Conservation (phyloP, 2,113 vertebrate genomes). For the Mirza zaza region DNA sequence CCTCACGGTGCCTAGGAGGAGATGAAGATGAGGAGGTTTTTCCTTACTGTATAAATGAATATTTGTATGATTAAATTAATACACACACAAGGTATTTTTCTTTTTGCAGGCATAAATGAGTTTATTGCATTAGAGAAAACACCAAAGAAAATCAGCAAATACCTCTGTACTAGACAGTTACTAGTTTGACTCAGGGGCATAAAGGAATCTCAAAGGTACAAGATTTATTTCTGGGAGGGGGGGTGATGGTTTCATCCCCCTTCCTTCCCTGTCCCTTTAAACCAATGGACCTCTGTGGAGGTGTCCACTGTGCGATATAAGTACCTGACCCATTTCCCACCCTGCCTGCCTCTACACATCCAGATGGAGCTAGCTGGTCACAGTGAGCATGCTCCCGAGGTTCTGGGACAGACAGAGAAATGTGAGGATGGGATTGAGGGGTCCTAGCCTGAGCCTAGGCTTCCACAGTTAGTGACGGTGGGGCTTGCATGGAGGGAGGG, state of each 20-base stretch:
- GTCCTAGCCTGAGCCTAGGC: background rate
- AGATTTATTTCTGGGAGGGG: background rate
- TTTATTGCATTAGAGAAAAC: slow-evolving; percentile 86
- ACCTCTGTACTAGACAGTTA: slow-evolving; percentile 75
- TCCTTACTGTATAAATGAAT: slow-evolving; percentile 95
- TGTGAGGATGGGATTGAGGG: background rate
- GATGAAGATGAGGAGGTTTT: slow-evolving; percentile 84
- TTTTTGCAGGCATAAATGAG: slow-evolving; percentile 69
- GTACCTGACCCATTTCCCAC: background rate
- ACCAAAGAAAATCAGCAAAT: slow-evolving; percentile 77
- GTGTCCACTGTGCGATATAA: background rate
- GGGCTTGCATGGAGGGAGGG: background rate
- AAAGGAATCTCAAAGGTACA: slow-evolving; percentile 68
- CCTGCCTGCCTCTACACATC: background rate
- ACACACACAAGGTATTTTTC: slow-evolving; percentile 68
- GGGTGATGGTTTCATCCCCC: background rate
- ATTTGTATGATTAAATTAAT: slow-evolving; percentile 99
- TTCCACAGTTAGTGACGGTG: background rate
- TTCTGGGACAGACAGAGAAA: background rate
- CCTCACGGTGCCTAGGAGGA: slow-evolving; percentile 88
- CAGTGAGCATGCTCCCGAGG: background rate
- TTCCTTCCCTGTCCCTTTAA: background rate
- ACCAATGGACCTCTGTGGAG: background rate
- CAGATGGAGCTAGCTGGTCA: background rate
- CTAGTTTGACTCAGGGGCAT: slow-evolving; percentile 74